A percentile compares a stretch with the other conserved stretches of the same genome.
These are phyloP conservation scores for Cyclina sinensis DNA, from an alignment of 1,140 invertebrate genomes.

Conservation along the genomic window DNA sequence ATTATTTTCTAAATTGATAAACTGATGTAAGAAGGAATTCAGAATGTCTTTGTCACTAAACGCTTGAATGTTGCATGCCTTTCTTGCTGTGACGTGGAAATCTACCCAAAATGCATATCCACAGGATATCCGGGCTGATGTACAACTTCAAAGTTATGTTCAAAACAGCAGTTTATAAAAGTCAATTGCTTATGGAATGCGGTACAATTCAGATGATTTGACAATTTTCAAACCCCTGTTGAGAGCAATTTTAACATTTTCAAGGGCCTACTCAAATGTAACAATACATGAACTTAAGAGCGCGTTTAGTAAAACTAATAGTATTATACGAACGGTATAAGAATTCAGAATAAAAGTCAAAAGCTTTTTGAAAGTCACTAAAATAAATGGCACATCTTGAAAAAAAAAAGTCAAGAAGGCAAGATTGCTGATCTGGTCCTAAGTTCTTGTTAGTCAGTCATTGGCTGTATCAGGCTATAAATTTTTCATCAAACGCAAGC, in stretches of 20 bases:
- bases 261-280: constrained; percentile 3
- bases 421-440: too few relatives aligned
- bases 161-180: constrained; percentile 25
- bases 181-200: constrained; percentile 15
- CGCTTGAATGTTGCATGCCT: background rate
- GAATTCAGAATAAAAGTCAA: too few relatives aligned
- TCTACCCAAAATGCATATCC: constrained; percentile 6
- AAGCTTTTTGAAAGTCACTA: too few relatives aligned
- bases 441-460: too few relatives aligned
- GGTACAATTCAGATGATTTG: background rate
- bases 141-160: background rate
- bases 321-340: background rate
- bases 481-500: background rate
- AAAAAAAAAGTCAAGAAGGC: too few relatives aligned
- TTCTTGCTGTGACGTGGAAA: constrained; percentile 16
- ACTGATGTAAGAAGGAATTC: constrained; percentile 18
- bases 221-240: constrained; percentile 8
- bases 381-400: too few relatives aligned
- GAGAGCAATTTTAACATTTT: constrained; percentile 28
- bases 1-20: constrained; percentile 20
- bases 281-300: background rate
- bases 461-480: too few relatives aligned
- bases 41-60: constrained; percentile 35
- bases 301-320: constrained; percentile 36
- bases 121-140: constrained; percentile 1